These are phyloP conservation scores for Macropodus opercularis DNA, from an alignment of 2,797 vertebrate genomes.

Conservation along the genomic window DNA sequence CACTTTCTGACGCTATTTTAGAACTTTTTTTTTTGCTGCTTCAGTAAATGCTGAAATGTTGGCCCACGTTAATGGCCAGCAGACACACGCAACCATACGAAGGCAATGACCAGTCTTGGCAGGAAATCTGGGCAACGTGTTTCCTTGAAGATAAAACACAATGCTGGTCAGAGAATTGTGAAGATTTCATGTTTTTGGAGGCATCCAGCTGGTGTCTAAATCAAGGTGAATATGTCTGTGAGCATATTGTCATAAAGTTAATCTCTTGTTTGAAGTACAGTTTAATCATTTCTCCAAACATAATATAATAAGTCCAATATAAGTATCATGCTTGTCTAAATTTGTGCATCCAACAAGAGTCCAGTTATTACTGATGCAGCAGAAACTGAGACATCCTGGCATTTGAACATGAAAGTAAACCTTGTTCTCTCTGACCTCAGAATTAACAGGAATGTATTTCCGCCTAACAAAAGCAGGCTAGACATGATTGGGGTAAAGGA, in stretches of 20 bases:
- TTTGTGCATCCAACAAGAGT: no score
- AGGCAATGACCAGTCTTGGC: conserved; percentile 10
- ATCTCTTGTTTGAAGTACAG: background rate
- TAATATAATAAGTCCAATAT: no score
- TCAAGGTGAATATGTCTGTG: background rate
- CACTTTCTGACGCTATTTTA: background rate
- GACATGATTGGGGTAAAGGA: background rate
- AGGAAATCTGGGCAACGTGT: background rate
- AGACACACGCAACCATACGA: background rate
- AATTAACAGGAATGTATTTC: background rate
- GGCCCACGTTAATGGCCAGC: background rate
- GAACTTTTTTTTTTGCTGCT: background rate
- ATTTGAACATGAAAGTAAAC: background rate
- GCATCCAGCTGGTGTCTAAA: background rate
- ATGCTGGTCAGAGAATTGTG: background rate
- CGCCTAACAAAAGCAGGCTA: background rate
- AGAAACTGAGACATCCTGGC: background rate
- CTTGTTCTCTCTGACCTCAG: background rate
- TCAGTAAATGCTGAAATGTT: background rate
- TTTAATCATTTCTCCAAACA: background rate
- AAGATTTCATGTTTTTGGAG: background rate
- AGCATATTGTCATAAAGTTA: background rate
- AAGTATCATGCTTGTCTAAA: no score
- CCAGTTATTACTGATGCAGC: background rate
- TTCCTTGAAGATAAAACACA: conserved; percentile 23